A percentile compares a stretch with the other conserved stretches of the same genome.
phyloP scores from a whole-genome alignment of 2,888 invertebrate genomes.

The Oscheius sp. region DNA sequence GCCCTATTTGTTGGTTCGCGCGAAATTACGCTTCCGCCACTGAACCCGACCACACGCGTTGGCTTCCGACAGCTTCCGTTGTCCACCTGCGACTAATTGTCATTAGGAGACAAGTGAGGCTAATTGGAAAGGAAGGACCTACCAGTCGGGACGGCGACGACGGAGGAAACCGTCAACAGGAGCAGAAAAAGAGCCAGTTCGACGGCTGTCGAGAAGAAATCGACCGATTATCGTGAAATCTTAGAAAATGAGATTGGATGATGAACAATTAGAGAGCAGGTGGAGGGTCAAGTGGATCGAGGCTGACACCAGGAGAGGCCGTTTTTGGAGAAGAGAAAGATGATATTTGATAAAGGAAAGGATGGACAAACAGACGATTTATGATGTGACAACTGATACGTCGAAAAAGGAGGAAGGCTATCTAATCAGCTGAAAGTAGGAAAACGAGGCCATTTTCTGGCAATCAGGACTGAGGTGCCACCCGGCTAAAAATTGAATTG shows the following conservation, averaged over 20 bases:
- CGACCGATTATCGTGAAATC: not conserved
- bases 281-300: slow-evolving; percentile 16
- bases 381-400: not conserved
- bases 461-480: slow-evolving; percentile 17
- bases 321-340: slow-evolving; percentile 7
- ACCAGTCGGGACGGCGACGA: slow-evolving; percentile 19
- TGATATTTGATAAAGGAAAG: too few species aligned
- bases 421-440: slow-evolving; percentile 19
- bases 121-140: slow-evolving; percentile 13
- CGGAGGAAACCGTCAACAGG: not conserved
- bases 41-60: not conserved
- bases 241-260: slow-evolving; percentile 19
- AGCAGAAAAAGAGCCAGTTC: slow-evolving; percentile 14
- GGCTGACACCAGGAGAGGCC: slow-evolving; percentile 5
- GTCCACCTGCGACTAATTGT: slow-evolving; percentile 16
- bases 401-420: not conserved
- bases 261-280: slow-evolving; percentile 10
- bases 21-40: slow-evolving; percentile 18
- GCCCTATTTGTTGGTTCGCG: not conserved
- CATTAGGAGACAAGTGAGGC: slow-evolving; percentile 16
- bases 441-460: slow-evolving; percentile 1
- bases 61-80: slow-evolving; percentile 22
- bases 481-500: slow-evolving; percentile 13
- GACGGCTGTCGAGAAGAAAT: not conserved
- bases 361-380: slow-evolving; percentile 14